Percentiles rank a stretch among this genome's conserved stretches.
These are phyloP conservation scores for Thymelicus lineola DNA, from an alignment of 2,888 invertebrate species.

Conservation along the genomic window DNA sequence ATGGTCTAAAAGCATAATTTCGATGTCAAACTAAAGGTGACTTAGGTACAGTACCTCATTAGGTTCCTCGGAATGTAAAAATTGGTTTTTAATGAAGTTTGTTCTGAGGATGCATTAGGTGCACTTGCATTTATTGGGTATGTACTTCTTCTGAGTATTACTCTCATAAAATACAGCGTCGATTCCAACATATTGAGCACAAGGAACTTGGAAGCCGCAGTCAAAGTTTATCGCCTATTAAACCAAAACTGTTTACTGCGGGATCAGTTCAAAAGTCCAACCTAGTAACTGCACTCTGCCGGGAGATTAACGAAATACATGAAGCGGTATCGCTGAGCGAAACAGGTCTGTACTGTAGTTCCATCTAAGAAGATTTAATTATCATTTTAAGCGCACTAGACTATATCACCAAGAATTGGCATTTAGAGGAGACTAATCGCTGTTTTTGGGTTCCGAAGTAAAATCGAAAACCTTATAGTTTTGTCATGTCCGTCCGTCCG, in stretches of 20 bases:
- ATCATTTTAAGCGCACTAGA: slow-evolving; percentile 20
- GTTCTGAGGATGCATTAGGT: background rate
- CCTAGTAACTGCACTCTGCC: slow-evolving; percentile 24
- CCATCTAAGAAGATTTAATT: background rate
- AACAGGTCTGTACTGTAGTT: background rate
- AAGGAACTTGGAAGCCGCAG: slow-evolving; percentile 39
- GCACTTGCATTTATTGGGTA: background rate
- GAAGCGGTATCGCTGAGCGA: background rate
- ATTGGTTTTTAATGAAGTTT: no score
- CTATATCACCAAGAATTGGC: slow-evolving; percentile 27
- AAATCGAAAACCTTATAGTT: no score
- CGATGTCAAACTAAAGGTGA: no score
- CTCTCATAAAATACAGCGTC: slow-evolving; percentile 19
- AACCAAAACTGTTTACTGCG: slow-evolving; percentile 45
- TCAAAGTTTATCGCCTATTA: slow-evolving; percentile 41
- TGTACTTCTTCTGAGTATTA: slow-evolving; percentile 11
- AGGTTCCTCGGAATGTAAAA: no score
- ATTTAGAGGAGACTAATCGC: slow-evolving; percentile 19
- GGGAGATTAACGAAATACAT: slow-evolving; percentile 33
- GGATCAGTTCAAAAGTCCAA: slow-evolving; percentile 39
- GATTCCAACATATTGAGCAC: slow-evolving; percentile 28
- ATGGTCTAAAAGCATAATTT: no score
- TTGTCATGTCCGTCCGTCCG: no score
- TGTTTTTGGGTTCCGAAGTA: no score
- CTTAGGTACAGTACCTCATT: no score